A percentile compares a stretch with the other conserved stretches of the same genome.
Evolutionary conservation across 2,888 invertebrate genomes (phyloP).

Genomic region (Cyrtodaria siliqua): DNA sequence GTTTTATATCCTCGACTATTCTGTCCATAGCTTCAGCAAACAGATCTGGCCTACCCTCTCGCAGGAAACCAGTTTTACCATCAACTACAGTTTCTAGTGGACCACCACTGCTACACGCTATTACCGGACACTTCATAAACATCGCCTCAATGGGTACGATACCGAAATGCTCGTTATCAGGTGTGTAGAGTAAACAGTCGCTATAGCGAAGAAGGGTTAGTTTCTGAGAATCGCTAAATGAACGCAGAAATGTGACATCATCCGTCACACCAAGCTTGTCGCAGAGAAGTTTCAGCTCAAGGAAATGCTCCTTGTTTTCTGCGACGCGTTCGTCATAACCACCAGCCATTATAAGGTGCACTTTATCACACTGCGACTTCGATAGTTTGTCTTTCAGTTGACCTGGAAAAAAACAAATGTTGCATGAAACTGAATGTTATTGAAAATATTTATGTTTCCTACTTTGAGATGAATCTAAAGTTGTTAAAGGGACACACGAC

Average conservation of each 20-base stretch:
- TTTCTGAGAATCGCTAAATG: conserved; percentile 95
- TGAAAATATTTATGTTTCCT: no score
- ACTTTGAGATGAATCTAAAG: no score
- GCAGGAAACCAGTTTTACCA: conserved; percentile 86
- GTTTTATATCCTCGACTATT: conserved; percentile 89
- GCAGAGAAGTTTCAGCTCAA: conserved; percentile 91
- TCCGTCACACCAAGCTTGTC: conserved; percentile 87
- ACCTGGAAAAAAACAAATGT: conserved; percentile 59
- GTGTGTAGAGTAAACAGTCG: conserved; percentile 96
- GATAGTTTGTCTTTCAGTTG: conserved; percentile 65
- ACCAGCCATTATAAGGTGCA: conserved; percentile 97
- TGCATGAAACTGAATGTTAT: no score
- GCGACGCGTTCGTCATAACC: conserved; percentile 96
- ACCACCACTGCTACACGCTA: conserved; percentile 98
- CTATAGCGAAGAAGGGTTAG: conserved; percentile 92
- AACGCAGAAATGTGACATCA: conserved; percentile 94
- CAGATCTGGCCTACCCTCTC: conserved; percentile 88
- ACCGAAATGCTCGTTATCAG: conserved; percentile 98
- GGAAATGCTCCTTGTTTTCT: conserved; percentile 95
- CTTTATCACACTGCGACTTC: conserved; percentile 75
- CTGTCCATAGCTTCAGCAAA: conserved; percentile 93
- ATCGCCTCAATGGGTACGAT: conserved; percentile 99
- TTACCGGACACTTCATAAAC: conserved; percentile 96
- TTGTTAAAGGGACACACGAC: no score
- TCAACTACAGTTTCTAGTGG: conserved; percentile 94